These are phyloP conservation scores for Octonoba sinensis DNA, from an alignment of 2,888 invertebrate species.

Conservation along the genomic window DNA sequence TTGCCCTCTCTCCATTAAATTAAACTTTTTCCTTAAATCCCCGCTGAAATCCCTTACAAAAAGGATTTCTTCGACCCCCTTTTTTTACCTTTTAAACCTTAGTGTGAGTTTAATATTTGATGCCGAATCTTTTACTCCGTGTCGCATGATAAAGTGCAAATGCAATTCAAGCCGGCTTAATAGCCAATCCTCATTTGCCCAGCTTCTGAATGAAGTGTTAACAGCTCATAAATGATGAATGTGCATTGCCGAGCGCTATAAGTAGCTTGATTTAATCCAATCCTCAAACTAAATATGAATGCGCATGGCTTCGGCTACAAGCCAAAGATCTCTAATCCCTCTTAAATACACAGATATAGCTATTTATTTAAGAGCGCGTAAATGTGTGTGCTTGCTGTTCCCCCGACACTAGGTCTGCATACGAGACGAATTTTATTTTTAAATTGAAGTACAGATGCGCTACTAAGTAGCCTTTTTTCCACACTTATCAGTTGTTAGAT, in stretches of 20 bases:
- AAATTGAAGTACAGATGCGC: constrained; percentile 3
- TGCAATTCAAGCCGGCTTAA: constrained; percentile 40
- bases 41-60: no score
- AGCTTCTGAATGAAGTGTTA: constrained; percentile 40
- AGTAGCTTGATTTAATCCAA: constrained; percentile 57
- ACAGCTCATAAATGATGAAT: constrained; percentile 59
- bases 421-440: constrained; percentile 23
- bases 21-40: no score
- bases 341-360: constrained; percentile 33
- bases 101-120: constrained; percentile 42
- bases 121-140: constrained; percentile 18
- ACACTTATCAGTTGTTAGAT: no score
- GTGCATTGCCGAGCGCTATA: constrained; percentile 29
- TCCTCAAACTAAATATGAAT: constrained; percentile 53
- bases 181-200: constrained; percentile 48
- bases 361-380: constrained; percentile 26
- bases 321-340: constrained; percentile 39
- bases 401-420: no score
- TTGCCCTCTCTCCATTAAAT: no score
- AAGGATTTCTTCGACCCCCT: no score
- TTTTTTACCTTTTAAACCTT: constrained; percentile 7
- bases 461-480: no score
- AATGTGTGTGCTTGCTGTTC: no score
- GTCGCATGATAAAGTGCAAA: constrained; percentile 17
- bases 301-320: constrained; percentile 20